phyloP scores from a whole-genome alignment of 2,113 vertebrate genomes.

The Coptodon bakossiorum region DNA sequence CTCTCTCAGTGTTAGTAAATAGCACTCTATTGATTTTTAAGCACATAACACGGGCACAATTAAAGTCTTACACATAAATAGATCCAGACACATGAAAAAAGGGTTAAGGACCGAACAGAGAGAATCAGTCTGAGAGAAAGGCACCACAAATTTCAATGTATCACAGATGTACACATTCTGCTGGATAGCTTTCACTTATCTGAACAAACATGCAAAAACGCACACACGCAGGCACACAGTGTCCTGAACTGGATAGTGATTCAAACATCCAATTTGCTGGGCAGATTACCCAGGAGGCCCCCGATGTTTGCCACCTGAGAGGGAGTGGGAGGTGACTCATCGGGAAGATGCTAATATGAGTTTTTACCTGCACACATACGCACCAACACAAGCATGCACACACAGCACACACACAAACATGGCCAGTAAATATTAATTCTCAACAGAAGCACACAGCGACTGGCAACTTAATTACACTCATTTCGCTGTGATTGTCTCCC shows the following conservation, averaged over 20 bases:
- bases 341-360: conserved; percentile 48
- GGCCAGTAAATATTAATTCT: conserved; percentile 68
- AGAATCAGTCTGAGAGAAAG: background rate
- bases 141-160: background rate
- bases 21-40: background rate
- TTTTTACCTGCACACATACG: conserved; percentile 1
- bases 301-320: conserved; percentile 49
- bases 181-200: background rate
- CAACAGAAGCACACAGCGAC: conserved; percentile 44
- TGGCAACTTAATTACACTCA: conserved; percentile 74
- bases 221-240: background rate
- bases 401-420: background rate
- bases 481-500: conserved; percentile 68
- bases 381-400: background rate
- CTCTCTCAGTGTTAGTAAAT: background rate
- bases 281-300: conserved; percentile 65
- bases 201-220: background rate
- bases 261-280: conserved; percentile 70
- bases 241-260: conserved; percentile 29
- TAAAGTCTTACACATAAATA: background rate
- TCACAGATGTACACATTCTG: background rate
- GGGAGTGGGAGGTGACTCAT: conserved; percentile 42
- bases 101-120: background rate
- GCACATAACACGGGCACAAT: background rate
- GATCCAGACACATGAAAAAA: background rate